Evolutionary conservation across 2,888 invertebrate genomes (phyloP).

Genomic region (Iphiclides podalirius): DNA sequence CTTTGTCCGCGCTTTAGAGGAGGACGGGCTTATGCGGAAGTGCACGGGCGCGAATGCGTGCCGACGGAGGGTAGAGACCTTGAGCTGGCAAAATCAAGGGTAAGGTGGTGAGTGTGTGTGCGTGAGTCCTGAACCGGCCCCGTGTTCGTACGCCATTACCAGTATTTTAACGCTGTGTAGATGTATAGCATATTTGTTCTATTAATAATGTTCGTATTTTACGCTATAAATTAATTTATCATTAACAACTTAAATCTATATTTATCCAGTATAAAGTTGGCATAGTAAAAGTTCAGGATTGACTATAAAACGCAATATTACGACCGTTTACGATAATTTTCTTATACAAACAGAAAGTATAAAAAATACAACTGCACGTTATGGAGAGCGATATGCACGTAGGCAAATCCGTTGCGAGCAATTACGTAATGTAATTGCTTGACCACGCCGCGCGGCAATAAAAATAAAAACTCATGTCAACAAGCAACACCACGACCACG

Average conservation of each 20-base stretch:
- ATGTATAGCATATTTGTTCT: conserved; percentile 23
- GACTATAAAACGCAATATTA: too few relatives aligned
- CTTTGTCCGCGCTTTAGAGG: conserved; percentile 61
- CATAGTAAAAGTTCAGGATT: too few relatives aligned
- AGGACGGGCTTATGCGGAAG: conserved; percentile 55
- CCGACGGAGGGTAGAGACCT: conserved; percentile 74
- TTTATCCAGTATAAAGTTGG: too few relatives aligned
- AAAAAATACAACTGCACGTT: not conserved
- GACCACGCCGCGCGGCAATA: conserved; percentile 49
- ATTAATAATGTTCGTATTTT: not conserved
- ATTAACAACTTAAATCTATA: too few relatives aligned
- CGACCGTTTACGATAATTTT: too few relatives aligned
- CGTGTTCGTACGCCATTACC: conserved; percentile 44
- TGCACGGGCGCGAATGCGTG: conserved; percentile 52
- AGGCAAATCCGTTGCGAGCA: conserved; percentile 35
- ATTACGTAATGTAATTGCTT: conserved; percentile 64
- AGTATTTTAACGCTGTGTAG: conserved; percentile 30
- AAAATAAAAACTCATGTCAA: conserved; percentile 77
- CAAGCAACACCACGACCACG: conserved; percentile 76
- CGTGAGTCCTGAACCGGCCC: conserved; percentile 45
- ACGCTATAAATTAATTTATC: not conserved
- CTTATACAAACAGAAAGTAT: too few relatives aligned
- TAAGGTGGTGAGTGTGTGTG: conserved; percentile 64
- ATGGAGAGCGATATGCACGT: conserved; percentile 6
- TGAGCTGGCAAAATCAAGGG: conserved; percentile 80